Conservation (phyloP, 2,113 vertebrate genomes). For the Pterocles orientalis region DNA sequence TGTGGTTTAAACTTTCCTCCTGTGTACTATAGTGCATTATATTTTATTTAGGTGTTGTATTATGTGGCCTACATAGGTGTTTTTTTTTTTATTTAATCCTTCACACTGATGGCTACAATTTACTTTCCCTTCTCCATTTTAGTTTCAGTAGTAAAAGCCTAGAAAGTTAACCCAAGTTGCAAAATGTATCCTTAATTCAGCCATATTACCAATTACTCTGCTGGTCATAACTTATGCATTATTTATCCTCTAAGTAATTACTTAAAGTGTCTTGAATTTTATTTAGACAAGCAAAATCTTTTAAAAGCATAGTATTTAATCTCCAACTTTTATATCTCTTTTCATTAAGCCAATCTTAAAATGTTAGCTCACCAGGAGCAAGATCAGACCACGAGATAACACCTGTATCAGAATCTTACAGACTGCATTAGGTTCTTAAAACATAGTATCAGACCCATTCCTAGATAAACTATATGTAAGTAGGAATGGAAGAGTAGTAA, state of each 20-base stretch:
- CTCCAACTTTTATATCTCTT: conserved; percentile 53
- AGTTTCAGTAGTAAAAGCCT: background rate
- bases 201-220: background rate
- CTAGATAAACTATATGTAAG: background rate
- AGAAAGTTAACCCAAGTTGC: background rate
- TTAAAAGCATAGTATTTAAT: conserved; percentile 63
- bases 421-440: conserved; percentile 59
- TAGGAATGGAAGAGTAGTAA: background rate
- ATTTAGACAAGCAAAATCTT: conserved; percentile 56
- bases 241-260: conserved; percentile 60
- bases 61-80: background rate
- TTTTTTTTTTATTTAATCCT: background rate
- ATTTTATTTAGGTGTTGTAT: background rate
- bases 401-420: conserved; percentile 40
- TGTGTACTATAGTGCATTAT: background rate
- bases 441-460: conserved; percentile 29
- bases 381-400: conserved; percentile 49
- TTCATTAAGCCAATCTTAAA: conserved; percentile 59
- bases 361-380: conserved; percentile 19
- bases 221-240: conserved; percentile 33
- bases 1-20: background rate
- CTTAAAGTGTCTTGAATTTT: conserved; percentile 58
- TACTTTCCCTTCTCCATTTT: background rate
- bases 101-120: background rate
- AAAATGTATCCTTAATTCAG: background rate